Percentiles rank a stretch among this genome's conserved stretches.
Evolutionary conservation across 2,797 vertebrate species (phyloP).

Genomic region (Microctenopoma stevenorrisi): DNA sequence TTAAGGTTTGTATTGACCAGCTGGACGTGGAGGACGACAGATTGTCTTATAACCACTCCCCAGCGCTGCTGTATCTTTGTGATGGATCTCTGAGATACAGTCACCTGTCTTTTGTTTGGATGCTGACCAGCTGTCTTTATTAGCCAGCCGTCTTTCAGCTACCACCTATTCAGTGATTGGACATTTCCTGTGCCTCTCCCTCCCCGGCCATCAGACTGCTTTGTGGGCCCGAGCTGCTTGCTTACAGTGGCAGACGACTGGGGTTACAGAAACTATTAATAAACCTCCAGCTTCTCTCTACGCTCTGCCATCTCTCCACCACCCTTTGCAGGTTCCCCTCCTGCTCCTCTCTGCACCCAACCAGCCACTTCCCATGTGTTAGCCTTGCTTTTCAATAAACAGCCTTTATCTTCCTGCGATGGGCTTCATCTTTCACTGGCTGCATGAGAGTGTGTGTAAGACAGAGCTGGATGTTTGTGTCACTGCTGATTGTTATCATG

Average conservation of each 20-base stretch:
- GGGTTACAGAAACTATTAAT: conserved; percentile 76
- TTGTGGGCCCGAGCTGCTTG: conserved; percentile 64
- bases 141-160: conserved; percentile 28
- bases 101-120: conserved; percentile 27
- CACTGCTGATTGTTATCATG: conserved; percentile 13
- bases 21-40: not conserved
- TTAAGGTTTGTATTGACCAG: not conserved
- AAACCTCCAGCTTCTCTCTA: conserved; percentile 52
- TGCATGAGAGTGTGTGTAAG: conserved; percentile 27
- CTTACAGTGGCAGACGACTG: conserved; percentile 53
- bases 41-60: not conserved
- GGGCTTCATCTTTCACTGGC: conserved; percentile 22
- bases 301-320: conserved; percentile 46
- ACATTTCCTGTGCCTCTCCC: conserved; percentile 56
- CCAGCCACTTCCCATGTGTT: conserved; percentile 15
- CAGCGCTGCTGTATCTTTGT: not conserved
- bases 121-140: conserved; percentile 30
- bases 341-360: conserved; percentile 20
- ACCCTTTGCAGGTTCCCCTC: conserved; percentile 27
- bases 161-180: conserved; percentile 28
- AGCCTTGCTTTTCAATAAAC: conserved; percentile 25
- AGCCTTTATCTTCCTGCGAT: conserved; percentile 29
- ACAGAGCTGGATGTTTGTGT: conserved; percentile 4
- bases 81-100: conserved; percentile 4
- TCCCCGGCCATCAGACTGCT: conserved; percentile 53